These are phyloP conservation scores for Leucoraja ocellata DNA, from an alignment of 2,797 vertebrate species.

Conservation along the genomic window DNA sequence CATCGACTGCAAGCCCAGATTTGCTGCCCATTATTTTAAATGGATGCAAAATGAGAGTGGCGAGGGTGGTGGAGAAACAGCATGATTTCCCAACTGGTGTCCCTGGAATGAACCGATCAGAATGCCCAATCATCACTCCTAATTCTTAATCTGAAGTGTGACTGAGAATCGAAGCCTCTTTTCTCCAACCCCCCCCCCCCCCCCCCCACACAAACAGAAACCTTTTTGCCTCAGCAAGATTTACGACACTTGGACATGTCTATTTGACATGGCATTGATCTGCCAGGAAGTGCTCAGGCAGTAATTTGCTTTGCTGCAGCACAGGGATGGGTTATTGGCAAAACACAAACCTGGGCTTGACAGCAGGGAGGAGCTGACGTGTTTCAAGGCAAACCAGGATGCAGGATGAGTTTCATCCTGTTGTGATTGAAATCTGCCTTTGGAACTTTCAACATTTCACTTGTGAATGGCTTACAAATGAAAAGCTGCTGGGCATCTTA, in stretches of 20 bases:
- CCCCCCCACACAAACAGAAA: background rate
- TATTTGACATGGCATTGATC: background rate
- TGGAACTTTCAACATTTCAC: background rate
- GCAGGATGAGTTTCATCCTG: background rate
- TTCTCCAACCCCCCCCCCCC: background rate
- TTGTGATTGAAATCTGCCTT: constrained; percentile 9
- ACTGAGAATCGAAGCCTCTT: background rate
- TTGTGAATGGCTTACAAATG: background rate
- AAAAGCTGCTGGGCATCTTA: background rate
- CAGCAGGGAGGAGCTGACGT: background rate
- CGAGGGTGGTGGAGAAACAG: no score
- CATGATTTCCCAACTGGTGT: background rate
- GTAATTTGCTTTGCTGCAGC: constrained; percentile 18
- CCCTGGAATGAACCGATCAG: no score
- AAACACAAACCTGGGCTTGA: constrained; percentile 9
- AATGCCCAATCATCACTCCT: background rate
- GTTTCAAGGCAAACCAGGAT: constrained; percentile 5
- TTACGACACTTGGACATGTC: background rate
- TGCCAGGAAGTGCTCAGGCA: background rate
- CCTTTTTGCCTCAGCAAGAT: background rate
- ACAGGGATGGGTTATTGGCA: background rate
- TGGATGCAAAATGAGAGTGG: background rate
- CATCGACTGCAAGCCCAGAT: background rate
- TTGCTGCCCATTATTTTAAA: background rate
- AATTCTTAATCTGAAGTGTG: background rate